Evolutionary conservation across 2,113 vertebrate genomes (phyloP).

Genomic region (Pterocles orientalis): DNA sequence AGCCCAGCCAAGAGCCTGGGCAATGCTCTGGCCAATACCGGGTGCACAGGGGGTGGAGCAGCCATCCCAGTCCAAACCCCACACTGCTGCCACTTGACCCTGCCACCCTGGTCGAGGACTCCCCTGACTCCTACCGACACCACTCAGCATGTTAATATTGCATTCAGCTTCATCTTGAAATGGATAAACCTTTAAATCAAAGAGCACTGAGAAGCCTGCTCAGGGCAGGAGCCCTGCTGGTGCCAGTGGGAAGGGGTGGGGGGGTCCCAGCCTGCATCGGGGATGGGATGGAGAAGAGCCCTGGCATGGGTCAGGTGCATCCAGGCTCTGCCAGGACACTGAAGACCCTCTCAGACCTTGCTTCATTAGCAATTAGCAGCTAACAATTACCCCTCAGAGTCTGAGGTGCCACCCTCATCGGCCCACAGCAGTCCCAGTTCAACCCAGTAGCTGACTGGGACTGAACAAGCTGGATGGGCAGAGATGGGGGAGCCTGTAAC

Average conservation of each 20-base stretch:
- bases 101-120: background rate
- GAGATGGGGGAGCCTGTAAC: background rate
- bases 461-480: background rate
- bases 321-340: background rate
- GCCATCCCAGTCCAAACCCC: background rate
- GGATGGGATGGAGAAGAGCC: background rate
- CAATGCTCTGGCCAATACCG: background rate
- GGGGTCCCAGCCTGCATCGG: background rate
- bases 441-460: background rate
- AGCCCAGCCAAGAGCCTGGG: background rate
- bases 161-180: background rate
- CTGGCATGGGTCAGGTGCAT: background rate
- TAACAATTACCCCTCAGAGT: background rate
- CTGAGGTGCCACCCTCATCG: background rate
- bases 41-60: accelerated
- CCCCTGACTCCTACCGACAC: background rate
- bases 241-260: background rate
- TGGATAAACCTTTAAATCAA: constrained; percentile 29
- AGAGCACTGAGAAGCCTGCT: accelerated
- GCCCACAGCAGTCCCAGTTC: background rate
- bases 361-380: background rate
- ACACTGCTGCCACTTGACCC: background rate
- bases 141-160: background rate
- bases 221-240: background rate
- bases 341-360: background rate